Base-by-base conservation (phyloP, 2,888 invertebrate genomes). In the Heteromurus nitidus region DNA sequence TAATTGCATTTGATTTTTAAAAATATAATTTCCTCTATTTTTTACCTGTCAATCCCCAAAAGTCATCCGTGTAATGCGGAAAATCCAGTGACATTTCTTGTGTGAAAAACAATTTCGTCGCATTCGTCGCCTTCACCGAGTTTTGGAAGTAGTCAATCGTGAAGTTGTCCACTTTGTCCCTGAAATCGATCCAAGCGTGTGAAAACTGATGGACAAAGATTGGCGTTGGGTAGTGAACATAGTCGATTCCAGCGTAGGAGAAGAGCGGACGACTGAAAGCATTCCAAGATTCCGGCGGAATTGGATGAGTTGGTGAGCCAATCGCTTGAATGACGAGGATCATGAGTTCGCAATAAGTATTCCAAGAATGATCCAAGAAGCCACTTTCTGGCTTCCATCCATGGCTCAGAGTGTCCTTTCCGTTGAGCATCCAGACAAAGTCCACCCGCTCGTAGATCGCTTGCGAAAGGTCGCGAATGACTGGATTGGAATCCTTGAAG, bases 281-380 rank as follows among this genome's bases (percentile, higher is more conserved):
- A 50, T 86, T 79, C 86, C 86, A 86, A 0, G 79, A 50, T 3
- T 50, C 44, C 20, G 68, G 73, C 0, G 86, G 85, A 53, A 86
- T 85, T 0, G 85, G 83, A 67, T 85, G 84, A 0, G 85, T 86
- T 2, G 84, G 84, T 5, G 85, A 85, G 0, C 85, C 86, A 60
- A 86, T 85, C 11, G 79, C 86, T 72, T 86, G 85, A 11, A 86
- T 80, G 9, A 86, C 75, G 16, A 85, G 53, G 60, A 86, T 85
- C 83, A 86, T 73, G 11, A 86, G 60, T 68, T 86, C 86, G 50
- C 86, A 86, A 55, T 86, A 86, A 1, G 85, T 73, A 62, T 86
- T 85, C 86, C 86, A 86, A 60, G 77, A 84, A 31, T 85, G 85
- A 47, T 80, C 72, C n/a, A 85, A 24, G 62, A 86, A 86, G 2